Conservation (phyloP, 2,113 vertebrate species). For the Microcebus murinus region DNA sequence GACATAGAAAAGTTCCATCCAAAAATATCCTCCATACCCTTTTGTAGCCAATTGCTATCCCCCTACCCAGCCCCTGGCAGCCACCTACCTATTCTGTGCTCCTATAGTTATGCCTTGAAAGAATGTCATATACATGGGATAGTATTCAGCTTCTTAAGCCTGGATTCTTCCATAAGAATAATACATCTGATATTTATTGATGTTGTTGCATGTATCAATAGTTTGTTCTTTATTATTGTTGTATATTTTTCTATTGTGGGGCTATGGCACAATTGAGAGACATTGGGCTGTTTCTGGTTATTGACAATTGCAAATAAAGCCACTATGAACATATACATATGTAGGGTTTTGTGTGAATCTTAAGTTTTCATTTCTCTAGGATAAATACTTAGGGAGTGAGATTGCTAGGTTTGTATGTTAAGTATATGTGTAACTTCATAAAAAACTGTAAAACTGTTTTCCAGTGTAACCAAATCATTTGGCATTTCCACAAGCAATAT, state of each 20-base stretch:
- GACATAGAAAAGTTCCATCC: neutral
- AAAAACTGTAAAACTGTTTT: conserved; percentile 2
- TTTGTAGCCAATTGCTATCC: neutral
- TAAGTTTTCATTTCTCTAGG: neutral
- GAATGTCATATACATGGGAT: neutral
- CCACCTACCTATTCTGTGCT: neutral
- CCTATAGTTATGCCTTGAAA: neutral
- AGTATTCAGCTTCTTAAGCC: neutral
- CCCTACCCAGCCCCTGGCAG: neutral
- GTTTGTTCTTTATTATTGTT: neutral
- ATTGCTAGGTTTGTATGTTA: neutral
- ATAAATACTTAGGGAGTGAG: neutral
- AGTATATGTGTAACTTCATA: neutral
- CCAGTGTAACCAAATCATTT: neutral
- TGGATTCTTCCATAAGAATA: neutral
- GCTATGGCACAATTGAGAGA: neutral
- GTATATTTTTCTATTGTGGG: neutral
- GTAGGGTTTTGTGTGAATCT: neutral
- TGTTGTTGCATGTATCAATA: neutral
- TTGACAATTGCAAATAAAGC: neutral
- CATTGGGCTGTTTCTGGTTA: neutral
- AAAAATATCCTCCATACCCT: neutral
- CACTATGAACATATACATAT: neutral
- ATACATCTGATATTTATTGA: neutral
- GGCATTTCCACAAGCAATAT: neutral